Base-by-base conservation (phyloP, 2,888 invertebrate genomes). In the Caradrina kadenii region DNA sequence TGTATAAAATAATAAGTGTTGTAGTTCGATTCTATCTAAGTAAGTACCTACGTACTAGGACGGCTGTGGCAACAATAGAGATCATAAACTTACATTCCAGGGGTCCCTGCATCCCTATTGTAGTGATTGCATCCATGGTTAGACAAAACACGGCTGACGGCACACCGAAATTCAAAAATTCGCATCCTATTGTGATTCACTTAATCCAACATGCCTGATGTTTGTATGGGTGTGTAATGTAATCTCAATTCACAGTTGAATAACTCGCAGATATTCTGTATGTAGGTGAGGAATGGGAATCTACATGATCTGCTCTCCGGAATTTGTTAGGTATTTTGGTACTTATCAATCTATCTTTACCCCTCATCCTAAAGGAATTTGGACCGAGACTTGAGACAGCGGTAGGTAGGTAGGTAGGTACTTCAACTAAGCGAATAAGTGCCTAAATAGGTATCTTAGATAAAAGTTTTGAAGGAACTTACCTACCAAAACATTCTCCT, bases 181-280 rank as follows among this genome's bases (percentile, higher is more conserved):
- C 63, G 62, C 31, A 68, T 59, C 61, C 50, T 62, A 68, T 79
- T 74, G 70, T 77, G 35, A 64, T 56, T 50, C 42, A 48, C 31
- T 31, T 71, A 26, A 54, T n/a, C 54, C 50, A 50, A 17, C 31
- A 10, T n/a, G 53, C 54, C 50, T 39, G 53, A n/a, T 68, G 50
- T 61, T 17, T 48, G 26, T 19, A 1, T 52, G 70, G 76, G 55
- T 60, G 55, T n/a, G 70, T 61, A 67, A 61, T 19, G 54, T 69
- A 65, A 65, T 60, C 52, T 65, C 55, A 65, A 69, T 77, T 55
- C 54, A 17, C 60, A 63, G 78, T 73, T 72, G 76, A 67, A 63
- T 63, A 76, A 42, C 72, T 63, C 42, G 31, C 60, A 53, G 55
- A 58, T 76, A 77, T 65, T 61, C 45, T 22, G 45, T 53, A 31